These are phyloP conservation scores for Bubo scandiacus DNA, from an alignment of 2,113 vertebrate genomes.

Conservation along the genomic window DNA sequence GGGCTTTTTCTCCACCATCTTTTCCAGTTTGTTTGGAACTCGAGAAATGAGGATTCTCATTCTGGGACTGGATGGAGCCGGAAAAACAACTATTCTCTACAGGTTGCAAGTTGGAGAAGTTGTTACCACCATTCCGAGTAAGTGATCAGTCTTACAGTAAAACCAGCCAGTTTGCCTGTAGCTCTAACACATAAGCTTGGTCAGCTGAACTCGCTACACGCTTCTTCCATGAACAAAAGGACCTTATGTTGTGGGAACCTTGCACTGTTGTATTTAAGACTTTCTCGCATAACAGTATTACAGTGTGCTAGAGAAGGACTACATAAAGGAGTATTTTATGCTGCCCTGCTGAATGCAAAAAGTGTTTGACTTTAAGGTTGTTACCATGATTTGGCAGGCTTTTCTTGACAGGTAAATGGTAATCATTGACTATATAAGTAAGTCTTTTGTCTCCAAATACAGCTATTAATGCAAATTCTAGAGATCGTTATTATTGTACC, in stretches of 20 bases:
- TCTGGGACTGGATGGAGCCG: slow-evolving; percentile 94
- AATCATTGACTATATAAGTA: background rate
- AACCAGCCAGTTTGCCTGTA: background rate
- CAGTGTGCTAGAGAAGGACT: background rate
- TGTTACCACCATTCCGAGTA: slow-evolving; percentile 98
- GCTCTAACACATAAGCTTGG: background rate
- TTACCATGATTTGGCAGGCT: background rate
- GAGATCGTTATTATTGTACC: background rate
- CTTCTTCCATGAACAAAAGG: background rate
- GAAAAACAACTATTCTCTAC: slow-evolving; percentile 98
- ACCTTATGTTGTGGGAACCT: background rate
- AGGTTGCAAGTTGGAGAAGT: slow-evolving; percentile 97
- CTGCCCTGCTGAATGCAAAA: background rate
- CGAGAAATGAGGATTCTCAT: slow-evolving; percentile 99
- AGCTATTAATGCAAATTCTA: background rate
- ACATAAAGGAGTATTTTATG: background rate
- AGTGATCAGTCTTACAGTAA: slow-evolving; percentile 41
- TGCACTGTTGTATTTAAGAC: background rate
- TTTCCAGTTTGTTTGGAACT: slow-evolving; percentile 93
- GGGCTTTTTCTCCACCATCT: slow-evolving; percentile 93
- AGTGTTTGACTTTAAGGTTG: background rate
- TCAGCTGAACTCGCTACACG: accelerated
- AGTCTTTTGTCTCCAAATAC: background rate
- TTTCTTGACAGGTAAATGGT: background rate
- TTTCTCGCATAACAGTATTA: background rate